Evolutionary conservation across 1,140 invertebrate genomes (phyloP), one percentile per base, ranked within the genome.

Genomic region (Apis dorsata): DNA sequence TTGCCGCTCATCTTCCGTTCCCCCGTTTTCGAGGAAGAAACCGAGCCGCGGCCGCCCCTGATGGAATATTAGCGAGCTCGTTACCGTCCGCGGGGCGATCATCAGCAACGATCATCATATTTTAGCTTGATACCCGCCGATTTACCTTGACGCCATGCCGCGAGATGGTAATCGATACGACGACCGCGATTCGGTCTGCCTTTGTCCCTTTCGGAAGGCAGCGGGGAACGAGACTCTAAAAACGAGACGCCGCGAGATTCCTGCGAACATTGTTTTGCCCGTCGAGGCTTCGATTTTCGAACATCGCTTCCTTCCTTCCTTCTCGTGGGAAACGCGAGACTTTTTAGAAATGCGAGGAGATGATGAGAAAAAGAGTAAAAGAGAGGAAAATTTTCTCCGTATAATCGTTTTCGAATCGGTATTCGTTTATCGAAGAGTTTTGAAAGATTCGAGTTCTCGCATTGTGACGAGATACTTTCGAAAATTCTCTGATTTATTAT

Each of bases 41-140:
- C 34, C 34, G 19, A 44, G 65, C 10, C 5, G n/a, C 70, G 15
- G 19, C 68, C 60, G 60, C 51, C 66, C 44, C 82, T 88, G 85
- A 88, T 86, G 89, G 85, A 86, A 89, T 91, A 92, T 93, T 92
- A 93, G 89, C 88, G 84, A 84, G 89, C 90, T 85, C 90, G 89
- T 92, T 91, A 88, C 89, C 86, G 90, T 92, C 91, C 91, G 89
- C 91, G 89, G 90, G 88, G 76, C 62, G 72, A 77, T 60, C 80
- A 77, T 82, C 92, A 92, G 90, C 91, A 91, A 91, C 92, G 92
- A 92, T 93, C 92, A 92, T 93, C 92, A 91, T 93, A 92, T 91
- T 92, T 92, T 90, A 93, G 91, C 90, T 92, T 92, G 92, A 93
- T 92, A 93, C 91, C 91, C 87, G 88, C 87, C 90, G 90, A 92